Percentiles rank a stretch among this genome's conserved stretches.
Conservation (phyloP, 2,113 vertebrate genomes). For the Phasianus colchicus region DNA sequence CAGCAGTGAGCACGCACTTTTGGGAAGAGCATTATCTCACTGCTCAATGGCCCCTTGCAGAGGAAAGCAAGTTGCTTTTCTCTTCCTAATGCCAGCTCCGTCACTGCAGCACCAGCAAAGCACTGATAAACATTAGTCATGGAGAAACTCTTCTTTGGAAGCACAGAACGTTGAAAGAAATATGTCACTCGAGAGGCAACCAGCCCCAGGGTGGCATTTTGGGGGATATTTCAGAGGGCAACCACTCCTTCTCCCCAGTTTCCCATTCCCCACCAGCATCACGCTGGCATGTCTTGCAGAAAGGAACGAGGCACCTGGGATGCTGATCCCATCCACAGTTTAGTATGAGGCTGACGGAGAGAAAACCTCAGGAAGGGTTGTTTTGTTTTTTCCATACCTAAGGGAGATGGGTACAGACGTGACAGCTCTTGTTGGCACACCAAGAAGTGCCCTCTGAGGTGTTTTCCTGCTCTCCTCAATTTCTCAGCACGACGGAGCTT, state of each 20-base stretch:
- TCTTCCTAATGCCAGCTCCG: background rate
- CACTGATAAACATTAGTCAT: background rate
- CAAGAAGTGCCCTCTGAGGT: background rate
- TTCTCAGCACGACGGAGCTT: background rate
- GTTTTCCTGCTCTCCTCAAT: background rate
- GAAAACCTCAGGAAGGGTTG: background rate
- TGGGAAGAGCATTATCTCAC: conserved; percentile 55
- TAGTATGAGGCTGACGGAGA: background rate
- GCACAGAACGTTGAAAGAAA: rapidly evolving
- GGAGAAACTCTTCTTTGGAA: background rate
- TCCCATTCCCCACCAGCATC: background rate
- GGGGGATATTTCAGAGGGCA: background rate
- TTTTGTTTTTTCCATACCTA: background rate
- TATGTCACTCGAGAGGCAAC: background rate
- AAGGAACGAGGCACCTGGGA: background rate
- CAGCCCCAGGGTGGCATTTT: background rate
- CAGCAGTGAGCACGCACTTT: conserved; percentile 46
- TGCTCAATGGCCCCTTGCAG: background rate
- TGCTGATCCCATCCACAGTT: background rate
- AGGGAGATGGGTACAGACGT: background rate
- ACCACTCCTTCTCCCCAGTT: background rate
- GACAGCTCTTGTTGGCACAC: background rate
- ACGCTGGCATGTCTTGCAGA: background rate
- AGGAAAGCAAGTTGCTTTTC: background rate
- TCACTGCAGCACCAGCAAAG: background rate